Percentiles rank a stretch among this genome's conserved stretches.
Evolutionary conservation across 2,888 invertebrate species (phyloP).

Genomic region (Drosophila meridionalis): DNA sequence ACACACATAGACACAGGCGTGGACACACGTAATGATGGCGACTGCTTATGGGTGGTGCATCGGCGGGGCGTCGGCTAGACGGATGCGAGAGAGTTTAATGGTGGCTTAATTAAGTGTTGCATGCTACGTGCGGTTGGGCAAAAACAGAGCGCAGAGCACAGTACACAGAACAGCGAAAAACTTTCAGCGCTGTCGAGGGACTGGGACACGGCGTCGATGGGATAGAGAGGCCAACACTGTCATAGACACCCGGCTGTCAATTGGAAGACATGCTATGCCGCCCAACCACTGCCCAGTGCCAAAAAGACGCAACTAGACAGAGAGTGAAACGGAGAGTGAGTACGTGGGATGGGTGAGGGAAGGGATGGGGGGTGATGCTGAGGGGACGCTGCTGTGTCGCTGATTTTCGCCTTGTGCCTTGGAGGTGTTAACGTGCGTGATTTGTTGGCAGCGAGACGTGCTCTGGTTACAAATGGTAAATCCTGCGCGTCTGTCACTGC

Average conservation of each 20-base stretch:
- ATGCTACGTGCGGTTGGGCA: constrained; percentile 65
- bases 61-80: constrained; percentile 32
- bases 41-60: constrained; percentile 25
- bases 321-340: neutral
- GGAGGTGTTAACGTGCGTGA: constrained; percentile 70
- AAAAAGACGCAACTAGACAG: constrained; percentile 15
- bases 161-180: constrained; percentile 51
- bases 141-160: constrained; percentile 47
- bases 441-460: constrained; percentile 61
- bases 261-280: constrained; percentile 37
- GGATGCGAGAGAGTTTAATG: constrained; percentile 66
- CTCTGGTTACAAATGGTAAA: constrained; percentile 53
- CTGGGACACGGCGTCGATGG: constrained; percentile 26
- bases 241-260: constrained; percentile 55
- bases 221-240: constrained; percentile 29
- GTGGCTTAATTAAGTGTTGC: constrained; percentile 76
- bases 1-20: neutral
- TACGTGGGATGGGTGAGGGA: neutral
- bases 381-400: constrained; percentile 12
- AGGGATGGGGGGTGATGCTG: neutral
- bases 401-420: constrained; percentile 61
- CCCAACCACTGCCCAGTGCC: constrained; percentile 34
- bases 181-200: constrained; percentile 51
- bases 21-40: constrained; percentile 21
- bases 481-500: constrained; percentile 51